Evolutionary conservation across 2,113 vertebrate genomes (phyloP), one percentile per base, ranked within the genome.

Genomic region (Petromus typicus): DNA sequence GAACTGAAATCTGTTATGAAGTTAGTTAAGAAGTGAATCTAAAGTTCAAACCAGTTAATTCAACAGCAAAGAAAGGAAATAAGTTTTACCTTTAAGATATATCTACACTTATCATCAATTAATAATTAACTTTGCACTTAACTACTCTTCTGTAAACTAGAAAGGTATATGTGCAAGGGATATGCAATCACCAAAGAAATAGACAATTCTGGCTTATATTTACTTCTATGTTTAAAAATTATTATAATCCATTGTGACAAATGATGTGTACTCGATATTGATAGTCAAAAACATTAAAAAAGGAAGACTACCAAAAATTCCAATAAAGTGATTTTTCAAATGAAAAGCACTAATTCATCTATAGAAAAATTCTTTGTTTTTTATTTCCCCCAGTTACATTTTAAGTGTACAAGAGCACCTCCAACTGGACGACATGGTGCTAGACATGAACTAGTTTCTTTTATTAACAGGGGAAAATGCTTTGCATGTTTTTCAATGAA

Each of bases 101-200:
- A 45, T 3, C 11, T 69, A 61, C 40, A 79, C 37, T 67, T 71
- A 71, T 18, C 63, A 12, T 80, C 17, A 90, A 94, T 86, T 88
- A 88, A 93, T 96, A 95, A 69, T 69, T 73, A 86, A 61, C 20
- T 69, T 71, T 30, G n/a, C 80, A 89, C 34, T 71, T 91, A 51
- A 45, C 23, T 45, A 87, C 57, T 90, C 32, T 81, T 64, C 64
- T 79, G 56, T 23, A 81, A 90, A 86, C 32, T 89, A 86, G 93
- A 94, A 91, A 89, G 40, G 13, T 61, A 67, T 54, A 84, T 90
- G 63, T 87, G 23, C 56, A 91, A 51, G 11, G 16, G 16, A 86
- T 93, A 25, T 32, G 57, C 32, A 79, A 64, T 9, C 63, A 66
- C 25, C 40, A 89, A 84, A 80, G 57, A 91, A 91, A 78, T 27